These are phyloP conservation scores for Coptotermes formosanus DNA, from an alignment of 1,140 invertebrate genomes.

Conservation along the genomic window DNA sequence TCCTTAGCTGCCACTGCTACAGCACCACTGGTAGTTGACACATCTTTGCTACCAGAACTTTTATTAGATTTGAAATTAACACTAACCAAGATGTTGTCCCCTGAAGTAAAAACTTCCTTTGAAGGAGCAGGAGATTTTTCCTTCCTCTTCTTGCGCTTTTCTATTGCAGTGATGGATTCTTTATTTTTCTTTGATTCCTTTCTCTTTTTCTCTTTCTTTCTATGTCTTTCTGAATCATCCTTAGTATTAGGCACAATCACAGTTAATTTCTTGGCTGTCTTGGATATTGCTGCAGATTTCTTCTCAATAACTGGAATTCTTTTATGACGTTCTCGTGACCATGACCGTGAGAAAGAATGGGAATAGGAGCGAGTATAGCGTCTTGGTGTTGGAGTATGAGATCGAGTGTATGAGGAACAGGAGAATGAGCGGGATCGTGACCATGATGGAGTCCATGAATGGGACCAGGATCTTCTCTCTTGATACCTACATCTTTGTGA, in stretches of 20 bases:
- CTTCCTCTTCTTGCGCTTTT: constrained; percentile 49
- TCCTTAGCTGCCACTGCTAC: constrained; percentile 46
- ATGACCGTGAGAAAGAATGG: constrained; percentile 26
- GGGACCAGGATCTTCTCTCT: constrained; percentile 38
- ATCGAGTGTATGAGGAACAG: constrained; percentile 40
- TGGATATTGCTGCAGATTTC: background rate
- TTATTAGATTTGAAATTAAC: constrained; percentile 80
- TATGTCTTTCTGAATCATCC: constrained; percentile 40
- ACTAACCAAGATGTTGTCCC: constrained; percentile 87
- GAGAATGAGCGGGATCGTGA: constrained; percentile 50
- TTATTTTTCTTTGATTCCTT: constrained; percentile 52
- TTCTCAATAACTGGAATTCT: constrained; percentile 28
- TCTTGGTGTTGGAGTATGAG: constrained; percentile 43
- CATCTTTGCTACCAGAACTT: constrained; percentile 37
- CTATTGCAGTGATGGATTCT: constrained; percentile 40
- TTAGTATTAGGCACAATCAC: constrained; percentile 36
- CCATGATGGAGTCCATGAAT: constrained; percentile 50
- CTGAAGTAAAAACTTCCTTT: constrained; percentile 88
- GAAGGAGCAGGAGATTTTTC: constrained; percentile 63
- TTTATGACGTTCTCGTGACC: constrained; percentile 40
- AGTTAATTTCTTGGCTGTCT: constrained; percentile 34
- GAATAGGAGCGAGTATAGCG: constrained; percentile 30
- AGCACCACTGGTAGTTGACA: constrained; percentile 42
- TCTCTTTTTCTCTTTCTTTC: constrained; percentile 52
- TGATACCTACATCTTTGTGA: constrained; percentile 21